Base-by-base conservation (phyloP, 2,797 vertebrate species). In the Chaunax sp. region DNA sequence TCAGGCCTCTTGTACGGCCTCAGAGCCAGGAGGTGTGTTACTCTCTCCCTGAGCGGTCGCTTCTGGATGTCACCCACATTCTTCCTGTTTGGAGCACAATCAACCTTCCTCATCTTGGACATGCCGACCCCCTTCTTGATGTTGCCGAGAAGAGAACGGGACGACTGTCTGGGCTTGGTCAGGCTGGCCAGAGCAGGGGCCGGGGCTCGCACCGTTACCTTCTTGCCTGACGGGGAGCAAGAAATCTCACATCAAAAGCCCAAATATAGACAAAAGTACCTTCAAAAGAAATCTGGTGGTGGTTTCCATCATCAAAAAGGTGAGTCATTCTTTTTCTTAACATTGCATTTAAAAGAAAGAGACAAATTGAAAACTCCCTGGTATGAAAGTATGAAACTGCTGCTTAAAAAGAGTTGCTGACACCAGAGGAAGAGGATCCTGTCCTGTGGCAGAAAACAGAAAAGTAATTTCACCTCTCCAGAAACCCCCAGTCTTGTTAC, bases 1-100 rank as follows among this genome's bases (percentile, higher is more conserved):
- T 98, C 96, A 0, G 96, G 94, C 78, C 95, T 96, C 85, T 92
- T 94, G 82, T 96, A 98, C 14, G 96, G 95, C 90, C 96, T 95
- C 73, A 98, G 94, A 11, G 96, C 97, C 93, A 98, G 91, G 80
- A 98, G 91, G 85, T 98, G 97, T 30, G 94, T 89, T 4, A 97
- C 86, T 30, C 96, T 92, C 55, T 98, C 96, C 53, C 92, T 92
- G 72, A 97, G 93, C 15, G 95, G 95, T 70, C 93, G 91, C 84
- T 91, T 86, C 90, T 92, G 73, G 90, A 95, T 64, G 72, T 91
- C 87, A 72, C 85, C 16, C 83, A 72, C 62, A 87, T 87, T 43
- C 60, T 4, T 77, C 61, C 77, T 74, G 63, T 53, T 61, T 3
- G 68, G 64, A 0, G 53, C 61, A 3, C 47, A 38, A n/a, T 43